phyloP scores from a whole-genome alignment of 2,888 invertebrate genomes.

The Podabrus alpinus region DNA sequence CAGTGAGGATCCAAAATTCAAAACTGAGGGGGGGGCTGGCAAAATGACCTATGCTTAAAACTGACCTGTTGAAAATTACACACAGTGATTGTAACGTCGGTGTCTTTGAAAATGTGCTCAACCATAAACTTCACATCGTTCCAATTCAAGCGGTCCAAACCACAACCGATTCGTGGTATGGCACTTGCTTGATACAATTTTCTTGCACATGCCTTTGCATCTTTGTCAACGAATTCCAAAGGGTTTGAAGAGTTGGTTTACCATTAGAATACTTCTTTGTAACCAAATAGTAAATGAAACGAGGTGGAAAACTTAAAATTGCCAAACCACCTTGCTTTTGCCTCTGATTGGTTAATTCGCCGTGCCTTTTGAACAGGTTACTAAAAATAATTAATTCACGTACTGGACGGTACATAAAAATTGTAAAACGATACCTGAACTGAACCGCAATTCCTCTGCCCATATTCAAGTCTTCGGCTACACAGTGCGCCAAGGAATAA shows the following conservation, averaged over 20 bases:
- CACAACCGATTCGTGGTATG: constrained; percentile 70
- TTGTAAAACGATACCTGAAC: constrained; percentile 48
- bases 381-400: constrained; percentile 40
- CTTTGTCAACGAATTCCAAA: constrained; percentile 55
- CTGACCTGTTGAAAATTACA: constrained; percentile 57
- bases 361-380: constrained; percentile 48
- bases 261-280: constrained; percentile 61
- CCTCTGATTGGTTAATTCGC: constrained; percentile 48
- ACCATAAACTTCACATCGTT: constrained; percentile 59
- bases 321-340: constrained; percentile 57
- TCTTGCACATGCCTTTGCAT: constrained; percentile 55
- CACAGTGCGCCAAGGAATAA: constrained; percentile 62
- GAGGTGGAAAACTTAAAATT: constrained; percentile 51
- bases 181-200: constrained; percentile 59
- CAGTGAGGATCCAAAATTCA: too few species aligned
- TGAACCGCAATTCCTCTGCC: constrained; percentile 61
- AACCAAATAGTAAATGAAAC: constrained; percentile 64
- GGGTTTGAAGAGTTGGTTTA: constrained; percentile 58
- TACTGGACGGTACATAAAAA: constrained; percentile 15
- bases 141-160: constrained; percentile 69
- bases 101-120: constrained; percentile 57
- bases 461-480: constrained; percentile 63
- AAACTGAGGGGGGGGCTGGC: too few species aligned
- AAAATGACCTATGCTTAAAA: not conserved
- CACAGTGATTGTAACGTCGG: constrained; percentile 57